Evolutionary conservation across 2,888 invertebrate species (phyloP), one percentile per base, ranked within the genome.

Genomic region (Hyposoter didymator): DNA sequence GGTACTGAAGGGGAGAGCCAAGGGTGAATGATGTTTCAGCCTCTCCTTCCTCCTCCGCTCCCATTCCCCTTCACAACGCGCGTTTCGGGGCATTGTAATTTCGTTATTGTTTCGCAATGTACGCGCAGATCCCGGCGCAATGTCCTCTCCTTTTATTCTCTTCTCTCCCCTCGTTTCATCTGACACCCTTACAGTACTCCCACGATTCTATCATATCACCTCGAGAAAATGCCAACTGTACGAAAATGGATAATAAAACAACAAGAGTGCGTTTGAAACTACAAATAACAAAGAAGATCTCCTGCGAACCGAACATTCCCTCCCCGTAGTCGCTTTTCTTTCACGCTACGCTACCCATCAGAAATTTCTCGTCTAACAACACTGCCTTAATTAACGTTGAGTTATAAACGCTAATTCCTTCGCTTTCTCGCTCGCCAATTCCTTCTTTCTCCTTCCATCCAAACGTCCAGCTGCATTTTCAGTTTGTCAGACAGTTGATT

Each of bases 41-140:
- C 28, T 59, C 59, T 28, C 59, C 28, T 55, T 22, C 22, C 52
- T 55, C 55, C 12, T 55, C 22, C 55, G 10, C 55, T 22, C 22
- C 22, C 22, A 12, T 22, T 22, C 55, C 67, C 66, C 67, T 45
- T 19, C 32, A 45, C 62, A 35, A 32, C 47, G 78, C 47, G 78
- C 17, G 70, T 47, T 39, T 62, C 45, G 28, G 62, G 55, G 72
- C 35, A 76, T 82, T 69, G 79, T 88, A 86, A 86, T 88, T 88
- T 87, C 79, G 85, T 86, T 87, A 88, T 87, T 87, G 85, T 87
- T 88, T 87, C 79, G 66, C 84, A 78, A 85, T 85, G 79, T 76
- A 75, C 81, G 82, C 73, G 72, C 76, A 85, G 55, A 81, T 78
- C 83, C 55, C 74, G 80, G 82, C 81, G 86, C 82, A 86, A 83